These are phyloP conservation scores for Pseudomyrmex cubaensis DNA, from an alignment of 1,140 invertebrate species.

Conservation along the genomic window DNA sequence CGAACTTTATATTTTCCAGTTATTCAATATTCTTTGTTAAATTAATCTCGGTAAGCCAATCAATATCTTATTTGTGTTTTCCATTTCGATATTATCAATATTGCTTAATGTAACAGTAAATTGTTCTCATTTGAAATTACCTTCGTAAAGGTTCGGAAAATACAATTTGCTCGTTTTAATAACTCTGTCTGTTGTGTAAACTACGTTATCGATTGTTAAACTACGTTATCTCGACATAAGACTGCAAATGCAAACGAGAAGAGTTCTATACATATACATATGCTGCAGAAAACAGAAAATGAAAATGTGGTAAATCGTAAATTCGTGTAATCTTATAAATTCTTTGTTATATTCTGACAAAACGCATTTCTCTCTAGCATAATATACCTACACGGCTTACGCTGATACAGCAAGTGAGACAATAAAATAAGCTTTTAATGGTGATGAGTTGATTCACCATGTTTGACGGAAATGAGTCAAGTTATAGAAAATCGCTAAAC, in stretches of 20 bases:
- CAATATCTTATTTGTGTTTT: background rate
- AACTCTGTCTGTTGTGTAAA: background rate
- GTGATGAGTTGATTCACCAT: background rate
- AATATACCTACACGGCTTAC: constrained; percentile 30
- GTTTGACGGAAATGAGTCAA: constrained; percentile 22
- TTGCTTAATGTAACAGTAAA: background rate
- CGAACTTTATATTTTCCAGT: background rate
- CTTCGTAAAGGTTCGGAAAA: background rate
- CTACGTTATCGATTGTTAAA: background rate
- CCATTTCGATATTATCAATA: background rate
- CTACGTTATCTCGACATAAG: background rate
- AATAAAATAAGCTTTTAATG: constrained; percentile 5
- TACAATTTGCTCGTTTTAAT: background rate
- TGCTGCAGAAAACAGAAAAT: background rate
- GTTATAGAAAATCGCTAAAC: constrained; percentile 45
- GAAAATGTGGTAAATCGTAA: background rate
- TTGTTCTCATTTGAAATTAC: background rate
- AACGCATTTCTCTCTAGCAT: background rate
- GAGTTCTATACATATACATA: constrained; percentile 5
- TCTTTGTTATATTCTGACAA: background rate
- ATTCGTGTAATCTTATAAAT: constrained; percentile 40
- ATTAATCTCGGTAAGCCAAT: constrained; percentile 18
- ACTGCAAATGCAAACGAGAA: background rate
- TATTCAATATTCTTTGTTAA: background rate
- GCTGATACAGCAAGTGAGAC: constrained; percentile 8